phyloP scores from a whole-genome alignment of 1,140 invertebrate species.

The Babylonia areolata region DNA sequence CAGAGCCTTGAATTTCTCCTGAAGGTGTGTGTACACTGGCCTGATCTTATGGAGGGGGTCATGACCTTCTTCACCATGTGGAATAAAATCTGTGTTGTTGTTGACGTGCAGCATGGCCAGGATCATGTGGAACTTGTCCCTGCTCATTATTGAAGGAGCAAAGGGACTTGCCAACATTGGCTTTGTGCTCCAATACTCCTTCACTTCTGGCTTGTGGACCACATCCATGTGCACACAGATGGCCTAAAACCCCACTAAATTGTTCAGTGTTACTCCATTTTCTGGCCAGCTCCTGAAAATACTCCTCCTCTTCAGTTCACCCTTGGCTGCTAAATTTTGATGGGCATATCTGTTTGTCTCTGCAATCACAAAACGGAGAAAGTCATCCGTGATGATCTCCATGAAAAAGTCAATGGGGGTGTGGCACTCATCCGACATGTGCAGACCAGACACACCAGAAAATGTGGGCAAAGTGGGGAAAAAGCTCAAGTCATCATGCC shows the following conservation, averaged over 20 bases:
- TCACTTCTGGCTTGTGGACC: background rate
- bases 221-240: background rate
- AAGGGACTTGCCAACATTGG: background rate
- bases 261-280: background rate
- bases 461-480: background rate
- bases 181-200: background rate
- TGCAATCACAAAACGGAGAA: background rate
- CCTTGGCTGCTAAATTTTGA: background rate
- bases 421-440: background rate
- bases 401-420: background rate
- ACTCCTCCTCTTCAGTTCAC: background rate
- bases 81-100: background rate
- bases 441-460: background rate
- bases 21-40: background rate
- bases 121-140: background rate
- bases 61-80: background rate
- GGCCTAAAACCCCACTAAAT: background rate
- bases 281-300: background rate
- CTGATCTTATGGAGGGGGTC: slow-evolving; percentile 4
- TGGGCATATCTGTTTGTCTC: background rate
- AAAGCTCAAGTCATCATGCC: background rate
- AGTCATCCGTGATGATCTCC: background rate
- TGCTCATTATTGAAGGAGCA: background rate
- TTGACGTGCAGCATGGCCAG: background rate
- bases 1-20: background rate